A percentile compares a stretch with the other conserved stretches of the same genome.
Conservation (phyloP, 2,113 vertebrate species). For the Prionailurus viverrinus region DNA sequence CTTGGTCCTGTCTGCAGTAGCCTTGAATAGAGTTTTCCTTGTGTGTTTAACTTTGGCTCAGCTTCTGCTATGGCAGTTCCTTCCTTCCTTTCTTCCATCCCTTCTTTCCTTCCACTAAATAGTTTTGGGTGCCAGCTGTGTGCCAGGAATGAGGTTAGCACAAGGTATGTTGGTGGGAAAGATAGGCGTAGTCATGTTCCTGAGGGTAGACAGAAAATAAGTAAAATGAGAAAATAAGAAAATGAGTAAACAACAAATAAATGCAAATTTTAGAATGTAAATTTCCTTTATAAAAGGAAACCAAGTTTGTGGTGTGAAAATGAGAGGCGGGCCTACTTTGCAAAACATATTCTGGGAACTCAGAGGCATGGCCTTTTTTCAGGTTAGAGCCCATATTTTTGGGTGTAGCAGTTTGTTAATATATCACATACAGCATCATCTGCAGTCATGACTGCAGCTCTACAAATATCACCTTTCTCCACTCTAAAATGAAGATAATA, state of each 20-base stretch:
- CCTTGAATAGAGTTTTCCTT: not conserved
- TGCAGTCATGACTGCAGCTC: not conserved
- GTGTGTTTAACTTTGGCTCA: not conserved
- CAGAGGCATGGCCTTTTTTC: not conserved
- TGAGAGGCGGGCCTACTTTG: not conserved
- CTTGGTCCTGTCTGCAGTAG: not conserved
- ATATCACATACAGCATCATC: not conserved
- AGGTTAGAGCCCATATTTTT: not conserved
- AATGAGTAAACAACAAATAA: not conserved
- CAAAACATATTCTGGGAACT: not conserved
- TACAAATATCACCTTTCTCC: not conserved
- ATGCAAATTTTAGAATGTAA: not conserved
- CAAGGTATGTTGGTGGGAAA: not conserved
- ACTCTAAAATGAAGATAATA: not conserved
- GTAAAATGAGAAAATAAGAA: not conserved
- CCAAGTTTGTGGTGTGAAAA: not conserved
- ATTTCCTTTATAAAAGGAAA: slow-evolving; percentile 34
- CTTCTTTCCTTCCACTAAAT: not conserved
- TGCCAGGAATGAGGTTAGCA: not conserved
- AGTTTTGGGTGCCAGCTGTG: not conserved
- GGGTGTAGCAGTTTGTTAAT: not conserved
- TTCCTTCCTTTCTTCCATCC: not conserved
- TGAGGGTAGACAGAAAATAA: not conserved
- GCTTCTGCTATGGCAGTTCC: not conserved
- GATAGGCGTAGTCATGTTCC: not conserved